phyloP scores from a whole-genome alignment of 2,113 vertebrate genomes.

The Reinhardtius hippoglossoides region DNA sequence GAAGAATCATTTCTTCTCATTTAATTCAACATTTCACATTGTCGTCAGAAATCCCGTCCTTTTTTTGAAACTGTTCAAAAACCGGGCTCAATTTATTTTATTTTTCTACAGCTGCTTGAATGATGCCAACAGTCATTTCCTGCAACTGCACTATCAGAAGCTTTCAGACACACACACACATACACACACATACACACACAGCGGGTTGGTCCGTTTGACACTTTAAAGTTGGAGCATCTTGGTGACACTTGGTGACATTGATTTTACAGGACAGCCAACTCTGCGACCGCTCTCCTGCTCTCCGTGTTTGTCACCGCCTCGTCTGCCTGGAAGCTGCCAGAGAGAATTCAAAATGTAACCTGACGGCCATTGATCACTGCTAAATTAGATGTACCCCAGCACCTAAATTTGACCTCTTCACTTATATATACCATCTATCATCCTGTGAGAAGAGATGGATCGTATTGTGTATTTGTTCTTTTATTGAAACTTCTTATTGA shows the following conservation, averaged over 20 bases:
- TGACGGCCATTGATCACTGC: not conserved
- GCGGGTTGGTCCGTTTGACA: slow-evolving; percentile 12
- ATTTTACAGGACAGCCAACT: slow-evolving; percentile 11
- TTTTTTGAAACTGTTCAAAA: not conserved
- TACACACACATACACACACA: not conserved
- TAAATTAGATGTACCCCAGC: not conserved
- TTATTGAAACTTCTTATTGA: not conserved
- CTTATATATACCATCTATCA: not conserved
- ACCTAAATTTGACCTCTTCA: not conserved
- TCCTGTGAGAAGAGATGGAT: not conserved
- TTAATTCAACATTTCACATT: slow-evolving; percentile 17
- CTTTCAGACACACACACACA: not conserved
- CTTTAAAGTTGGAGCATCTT: slow-evolving; percentile 11
- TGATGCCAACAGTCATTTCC: slow-evolving; percentile 27
- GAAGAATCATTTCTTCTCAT: not conserved
- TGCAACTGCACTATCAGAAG: not conserved
- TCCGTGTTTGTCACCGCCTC: not conserved
- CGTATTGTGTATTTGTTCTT: not conserved
- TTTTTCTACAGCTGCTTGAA: slow-evolving; percentile 22
- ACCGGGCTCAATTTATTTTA: not conserved
- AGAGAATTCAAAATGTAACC: not conserved
- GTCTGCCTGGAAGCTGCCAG: not conserved
- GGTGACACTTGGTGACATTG: slow-evolving; percentile 29
- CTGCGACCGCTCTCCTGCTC: not conserved
- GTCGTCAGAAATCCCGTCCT: not conserved